phyloP scores from a whole-genome alignment of 2,113 vertebrate species.

The Paratilapia polleni region DNA sequence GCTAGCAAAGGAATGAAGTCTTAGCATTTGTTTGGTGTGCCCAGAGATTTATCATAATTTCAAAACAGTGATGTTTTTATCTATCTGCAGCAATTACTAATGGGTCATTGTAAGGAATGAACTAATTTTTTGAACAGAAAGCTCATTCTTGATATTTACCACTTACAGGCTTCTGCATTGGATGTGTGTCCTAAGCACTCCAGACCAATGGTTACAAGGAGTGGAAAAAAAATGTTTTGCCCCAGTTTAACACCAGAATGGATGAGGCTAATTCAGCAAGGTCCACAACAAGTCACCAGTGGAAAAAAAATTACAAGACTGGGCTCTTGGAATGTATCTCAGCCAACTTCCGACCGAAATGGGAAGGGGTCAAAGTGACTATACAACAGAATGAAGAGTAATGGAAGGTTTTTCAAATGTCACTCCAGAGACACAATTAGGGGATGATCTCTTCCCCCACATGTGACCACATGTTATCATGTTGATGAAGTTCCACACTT shows the following conservation, averaged over 20 bases:
- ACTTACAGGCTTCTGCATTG: not conserved
- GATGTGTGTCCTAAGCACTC: accelerated
- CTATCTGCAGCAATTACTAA: no score
- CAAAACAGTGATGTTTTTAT: no score
- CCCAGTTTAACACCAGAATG: not conserved
- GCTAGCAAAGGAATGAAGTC: no score
- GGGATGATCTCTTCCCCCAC: not conserved
- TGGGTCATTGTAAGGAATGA: not conserved
- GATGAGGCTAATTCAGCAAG: not conserved
- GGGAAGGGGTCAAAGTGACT: not conserved
- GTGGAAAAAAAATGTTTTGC: not conserved
- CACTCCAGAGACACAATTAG: not conserved
- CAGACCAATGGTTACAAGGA: not conserved
- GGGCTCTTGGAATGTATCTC: not conserved
- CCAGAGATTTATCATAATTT: no score
- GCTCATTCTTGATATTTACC: not conserved
- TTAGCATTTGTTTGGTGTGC: no score
- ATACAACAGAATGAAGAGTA: not conserved
- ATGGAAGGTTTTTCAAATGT: not conserved
- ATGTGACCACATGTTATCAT: not conserved
- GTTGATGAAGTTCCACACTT: not conserved
- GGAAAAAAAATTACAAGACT: not conserved
- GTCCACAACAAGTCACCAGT: not conserved
- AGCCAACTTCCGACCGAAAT: not conserved
- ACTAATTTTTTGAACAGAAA: not conserved